Evolutionary conservation across 1,140 invertebrate species (phyloP), one percentile per base, ranked within the genome.

Genomic region (Spodoptera frugiperda): DNA sequence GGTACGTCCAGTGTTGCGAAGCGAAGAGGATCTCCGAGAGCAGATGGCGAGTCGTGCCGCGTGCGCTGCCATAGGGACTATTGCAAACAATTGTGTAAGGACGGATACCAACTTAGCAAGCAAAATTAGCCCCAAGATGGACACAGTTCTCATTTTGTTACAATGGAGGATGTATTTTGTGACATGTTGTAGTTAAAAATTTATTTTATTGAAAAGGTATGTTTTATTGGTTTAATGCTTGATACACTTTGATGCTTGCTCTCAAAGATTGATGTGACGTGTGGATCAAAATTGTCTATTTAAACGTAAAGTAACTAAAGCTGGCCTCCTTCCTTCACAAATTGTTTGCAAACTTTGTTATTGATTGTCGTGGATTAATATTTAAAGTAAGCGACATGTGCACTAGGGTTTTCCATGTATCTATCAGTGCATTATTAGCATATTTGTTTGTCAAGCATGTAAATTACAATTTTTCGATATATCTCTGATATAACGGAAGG

Each of bases 271-370:
- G 53, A 83, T 83, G 78, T 83, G 82, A 86, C 80, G 84, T 88
- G 84, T 89, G 79, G 19, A 85, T 91, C 82, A 80, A 88, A 86
- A 85, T 81, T 87, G 87, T 82, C 80, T 86, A 76, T 73, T 65
- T 76, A 76, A 75, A 80, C 75, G 70, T 78, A 75, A 82, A 80
- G 85, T 84, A 94, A 95, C 95, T 94, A 95, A 95, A 95, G 95
- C 95, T 95, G 95, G 96, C 96, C 96, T 96, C 96, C 96, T 96
- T 96, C 96, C 96, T 97, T 96, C 96, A 97, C 97, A 97, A 97
- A 97, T 97, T 97, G 97, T 97, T 97, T 97, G 96, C 96, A 97
- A 92, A 92, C 87, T 85, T 88, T 76, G 65, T 76, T 70, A 55
- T 63, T 63, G 44, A 63, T 74, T 68, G 9, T 65, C 55, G 44